These are phyloP conservation scores for Xyliphius kryptos DNA, from an alignment of 2,113 vertebrate species.

Conservation along the genomic window DNA sequence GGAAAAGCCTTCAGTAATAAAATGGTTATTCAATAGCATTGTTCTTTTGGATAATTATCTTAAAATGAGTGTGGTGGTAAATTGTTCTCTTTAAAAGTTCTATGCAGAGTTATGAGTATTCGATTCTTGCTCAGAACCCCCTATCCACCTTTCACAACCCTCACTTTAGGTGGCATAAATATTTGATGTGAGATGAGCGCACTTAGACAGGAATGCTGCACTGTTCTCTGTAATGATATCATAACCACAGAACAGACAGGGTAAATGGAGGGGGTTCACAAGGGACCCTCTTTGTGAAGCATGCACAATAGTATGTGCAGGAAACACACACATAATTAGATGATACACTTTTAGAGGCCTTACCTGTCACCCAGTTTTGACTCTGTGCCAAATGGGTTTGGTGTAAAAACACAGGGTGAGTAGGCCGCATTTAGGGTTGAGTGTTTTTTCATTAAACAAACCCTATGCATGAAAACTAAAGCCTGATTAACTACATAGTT, in stretches of 20 bases:
- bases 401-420: conserved; percentile 15
- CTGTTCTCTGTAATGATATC: conserved; percentile 75
- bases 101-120: conserved; percentile 42
- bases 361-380: conserved; percentile 12
- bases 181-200: conserved; percentile 70
- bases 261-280: conserved; percentile 52
- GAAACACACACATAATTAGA: conserved; percentile 17
- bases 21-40: no score
- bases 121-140: conserved; percentile 18
- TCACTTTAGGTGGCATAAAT: conserved; percentile 67
- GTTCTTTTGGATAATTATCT: no score
- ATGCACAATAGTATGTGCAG: conserved; percentile 49
- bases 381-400: conserved; percentile 8
- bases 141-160: neutral
- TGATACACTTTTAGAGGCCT: conserved; percentile 15
- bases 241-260: conserved; percentile 73
- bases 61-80: conserved; percentile 39
- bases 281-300: conserved; percentile 33
- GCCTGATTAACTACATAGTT: conserved; percentile 27
- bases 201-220: conserved; percentile 68
- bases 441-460: conserved; percentile 12
- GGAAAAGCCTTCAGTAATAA: no score
- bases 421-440: neutral
- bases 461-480: conserved; percentile 52
- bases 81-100: conserved; percentile 45